Base-by-base conservation (phyloP, 2,113 vertebrate genomes). In the Nesoenas mayeri region DNA sequence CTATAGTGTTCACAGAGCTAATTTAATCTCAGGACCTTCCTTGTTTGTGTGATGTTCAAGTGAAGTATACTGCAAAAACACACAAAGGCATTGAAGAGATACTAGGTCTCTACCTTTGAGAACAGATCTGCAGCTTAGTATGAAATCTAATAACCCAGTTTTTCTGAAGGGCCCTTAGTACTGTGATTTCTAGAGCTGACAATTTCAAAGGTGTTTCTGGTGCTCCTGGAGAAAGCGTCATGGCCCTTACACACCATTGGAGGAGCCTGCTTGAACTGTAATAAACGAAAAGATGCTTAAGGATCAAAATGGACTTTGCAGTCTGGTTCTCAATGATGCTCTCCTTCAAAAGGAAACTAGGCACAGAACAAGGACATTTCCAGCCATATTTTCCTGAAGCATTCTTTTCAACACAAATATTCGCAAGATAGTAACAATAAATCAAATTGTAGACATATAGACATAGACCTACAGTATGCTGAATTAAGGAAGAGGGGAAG, bases 1-100 rank as follows among this genome's bases (percentile, higher is more conserved):
- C 4, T 64, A 4, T 57, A 57, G 12, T 34, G 17, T 60, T 20
- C 9, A 18, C 29, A 57, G 48, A 79, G 32, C 11, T 60, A 60
- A 19, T 69, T 82, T 47, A 77, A 44, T 34, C 13, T 67, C 53
- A 71, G 9, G 25, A 60, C 4, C 10, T 47, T 79, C 53, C 20
- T n/a, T 77, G 14, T 36, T 4, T 17, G 17, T 36, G 24, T 22
- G n/a, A 32, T 19, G 5, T 28, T 70, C 16, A 57, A 61, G 12
- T 5, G 70, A 85, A 29, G 2, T 36, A 2, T 29, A 11, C 28
- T 54, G 40, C 32, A 80, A 77, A 44, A 57, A 53, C 7, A 48
- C 16, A 3, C 1, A 28, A 26, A 88, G 29, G 1, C 4, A 36
- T 88, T 79, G 44, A 53, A n/a, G 36, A 1, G 0, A 42, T 14